phyloP scores from a whole-genome alignment of 2,797 vertebrate genomes.

The Glyptemys insculpta region DNA sequence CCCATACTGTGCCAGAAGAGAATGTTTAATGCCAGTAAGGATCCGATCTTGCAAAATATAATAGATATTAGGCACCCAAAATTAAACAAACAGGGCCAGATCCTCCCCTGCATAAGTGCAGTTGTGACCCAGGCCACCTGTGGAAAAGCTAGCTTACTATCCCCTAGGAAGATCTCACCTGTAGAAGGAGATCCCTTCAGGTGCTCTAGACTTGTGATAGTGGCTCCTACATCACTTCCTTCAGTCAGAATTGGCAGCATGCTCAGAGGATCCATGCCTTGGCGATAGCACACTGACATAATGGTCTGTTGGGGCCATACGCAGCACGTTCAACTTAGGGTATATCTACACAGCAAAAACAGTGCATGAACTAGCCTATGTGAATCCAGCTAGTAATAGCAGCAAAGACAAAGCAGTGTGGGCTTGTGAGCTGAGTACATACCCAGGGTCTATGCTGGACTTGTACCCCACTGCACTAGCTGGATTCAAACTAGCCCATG shows the following conservation, averaged over 20 bases:
- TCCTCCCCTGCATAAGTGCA: fast-evolving
- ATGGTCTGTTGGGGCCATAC: background rate
- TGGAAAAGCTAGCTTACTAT: background rate
- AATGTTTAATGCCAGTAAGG: background rate
- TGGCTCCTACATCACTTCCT: background rate
- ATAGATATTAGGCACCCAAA: background rate
- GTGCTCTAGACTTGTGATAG: background rate
- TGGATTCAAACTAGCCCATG: background rate
- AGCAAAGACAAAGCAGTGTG: background rate
- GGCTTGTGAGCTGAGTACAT: background rate
- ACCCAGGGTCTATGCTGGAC: background rate
- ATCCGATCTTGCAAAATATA: background rate
- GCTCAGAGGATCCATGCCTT: background rate
- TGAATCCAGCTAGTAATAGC: background rate
- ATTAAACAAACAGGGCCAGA: background rate
- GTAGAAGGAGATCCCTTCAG: background rate
- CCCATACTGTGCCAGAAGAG: background rate
- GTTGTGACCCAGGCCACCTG: background rate
- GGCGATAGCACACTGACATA: background rate
- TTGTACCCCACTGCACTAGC: background rate
- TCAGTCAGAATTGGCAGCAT: background rate
- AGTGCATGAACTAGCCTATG: background rate
- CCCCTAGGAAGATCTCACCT: background rate
- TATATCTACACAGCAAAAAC: background rate
- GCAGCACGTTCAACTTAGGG: background rate